Evolutionary conservation across 2,888 invertebrate genomes (phyloP).

Genomic region (Zygothrica quintamaculata): DNA sequence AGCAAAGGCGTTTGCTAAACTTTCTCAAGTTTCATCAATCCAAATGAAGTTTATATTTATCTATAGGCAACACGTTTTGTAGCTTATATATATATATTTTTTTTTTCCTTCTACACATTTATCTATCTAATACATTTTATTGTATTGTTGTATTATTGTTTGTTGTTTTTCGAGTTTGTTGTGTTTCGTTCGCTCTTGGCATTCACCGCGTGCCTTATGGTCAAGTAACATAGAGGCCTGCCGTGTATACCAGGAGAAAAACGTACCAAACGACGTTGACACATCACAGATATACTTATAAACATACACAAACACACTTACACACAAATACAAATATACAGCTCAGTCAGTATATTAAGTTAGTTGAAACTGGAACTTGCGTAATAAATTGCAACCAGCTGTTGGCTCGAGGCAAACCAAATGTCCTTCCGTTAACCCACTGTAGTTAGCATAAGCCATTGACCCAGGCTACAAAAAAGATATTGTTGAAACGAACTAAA

Average conservation of each 20-base stretch:
- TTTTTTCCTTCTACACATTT: too few relatives aligned
- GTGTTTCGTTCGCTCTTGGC: slow-evolving; percentile 96
- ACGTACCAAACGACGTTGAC: slow-evolving; percentile 73
- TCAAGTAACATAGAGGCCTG: slow-evolving; percentile 94
- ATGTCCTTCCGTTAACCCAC: slow-evolving; percentile 13
- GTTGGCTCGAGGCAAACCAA: slow-evolving; percentile 31
- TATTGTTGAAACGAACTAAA: not conserved
- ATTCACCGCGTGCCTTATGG: slow-evolving; percentile 99
- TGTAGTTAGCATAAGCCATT: slow-evolving; percentile 19
- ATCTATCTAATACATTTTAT: not conserved
- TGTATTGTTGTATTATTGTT: slow-evolving; percentile 25
- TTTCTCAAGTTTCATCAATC: too few relatives aligned
- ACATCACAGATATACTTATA: too few relatives aligned
- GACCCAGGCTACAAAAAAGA: slow-evolving; percentile 32
- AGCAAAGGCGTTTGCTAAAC: too few relatives aligned
- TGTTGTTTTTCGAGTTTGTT: slow-evolving; percentile 55
- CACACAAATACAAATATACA: too few relatives aligned
- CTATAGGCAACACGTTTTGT: too few relatives aligned
- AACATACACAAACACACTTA: too few relatives aligned
- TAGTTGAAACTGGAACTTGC: slow-evolving; percentile 37
- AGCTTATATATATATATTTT: too few relatives aligned
- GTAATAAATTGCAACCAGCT: slow-evolving; percentile 49
- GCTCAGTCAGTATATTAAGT: slow-evolving; percentile 7
- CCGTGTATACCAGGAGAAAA: slow-evolving; percentile 98
- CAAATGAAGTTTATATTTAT: too few relatives aligned